Base-by-base conservation (phyloP, 2,888 invertebrate species). In the Lepidochitona cinerea region DNA sequence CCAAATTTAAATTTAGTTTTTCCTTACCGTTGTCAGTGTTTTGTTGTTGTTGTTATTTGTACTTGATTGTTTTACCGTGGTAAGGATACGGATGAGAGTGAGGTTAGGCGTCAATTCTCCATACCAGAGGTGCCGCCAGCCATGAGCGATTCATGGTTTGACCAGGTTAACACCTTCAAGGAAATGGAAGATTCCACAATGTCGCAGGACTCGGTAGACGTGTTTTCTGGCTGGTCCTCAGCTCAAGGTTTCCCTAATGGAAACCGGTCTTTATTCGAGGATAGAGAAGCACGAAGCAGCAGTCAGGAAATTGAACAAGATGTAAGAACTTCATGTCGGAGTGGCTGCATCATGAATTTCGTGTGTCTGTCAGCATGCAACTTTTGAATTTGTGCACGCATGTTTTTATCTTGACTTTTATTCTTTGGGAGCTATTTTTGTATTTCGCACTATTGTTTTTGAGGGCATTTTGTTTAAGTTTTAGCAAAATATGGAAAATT, bases 61-160 rank as follows among this genome's bases (percentile, higher is more conserved):
- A 65, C 6, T 70, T 18, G 37, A 32, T 37, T 76, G 18, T n/a
- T n/a, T n/a, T 41, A 18, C 18, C 41, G 41, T 29, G 1, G 18
- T 59, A 59, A 59, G 59, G 59, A 59, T 26, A 29, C 29, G 23
- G 59, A 59, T 26, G 59, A 59, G 26, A 23, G 23, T 7, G 59
- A 59, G 32, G 29, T 59, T 3, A 18, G 32, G 2, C 59, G 59
- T 23, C 66, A 66, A 37, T 66, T 23, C 37, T 37, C 37, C n/a
- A 66, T 66, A 32, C 75, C 75, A 74, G 84, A 85, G 70, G 83
- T 80, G 37, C 83, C 84, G 9, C 78, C 79, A n/a, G 75, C 77
- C 36, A 54, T 75, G 76, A 71, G 74, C 37, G 75, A 75, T 70
- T 68, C 78, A 36, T 79, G 79, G 78, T 70, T 83, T 74, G 81